These are phyloP conservation scores for Chaenodraco wilsoni DNA, from an alignment of 2,797 vertebrate species.

Conservation along the genomic window DNA sequence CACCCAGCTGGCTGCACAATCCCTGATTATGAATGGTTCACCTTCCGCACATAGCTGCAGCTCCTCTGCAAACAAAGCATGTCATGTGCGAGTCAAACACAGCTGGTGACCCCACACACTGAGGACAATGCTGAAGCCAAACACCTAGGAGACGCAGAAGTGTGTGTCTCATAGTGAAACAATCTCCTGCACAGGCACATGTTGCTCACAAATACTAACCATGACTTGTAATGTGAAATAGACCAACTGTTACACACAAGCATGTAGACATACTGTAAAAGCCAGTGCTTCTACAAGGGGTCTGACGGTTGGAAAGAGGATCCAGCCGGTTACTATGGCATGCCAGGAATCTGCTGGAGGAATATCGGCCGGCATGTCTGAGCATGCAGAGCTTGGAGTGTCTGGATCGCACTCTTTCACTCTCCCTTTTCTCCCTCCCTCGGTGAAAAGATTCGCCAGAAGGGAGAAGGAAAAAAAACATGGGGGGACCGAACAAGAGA, in stretches of 20 bases:
- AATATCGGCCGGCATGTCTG: conserved; percentile 82
- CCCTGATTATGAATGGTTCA: conserved; percentile 53
- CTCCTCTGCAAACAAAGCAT: conserved; percentile 42
- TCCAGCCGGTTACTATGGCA: conserved; percentile 87
- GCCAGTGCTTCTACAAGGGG: conserved; percentile 44
- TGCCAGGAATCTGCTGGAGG: conserved; percentile 84
- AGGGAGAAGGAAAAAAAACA: conserved; percentile 40
- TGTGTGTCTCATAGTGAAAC: conserved; percentile 15
- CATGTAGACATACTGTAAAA: conserved; percentile 27
- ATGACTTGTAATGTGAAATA: conserved; percentile 22
- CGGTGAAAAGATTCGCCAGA: conserved; percentile 51
- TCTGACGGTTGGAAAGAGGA: conserved; percentile 71
- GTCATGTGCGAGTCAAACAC: conserved; percentile 49
- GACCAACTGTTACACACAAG: conserved; percentile 23
- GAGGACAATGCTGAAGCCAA: conserved; percentile 40
- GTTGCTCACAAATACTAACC: background rate
- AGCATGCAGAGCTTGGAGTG: conserved; percentile 73
- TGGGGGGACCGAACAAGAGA: conserved; percentile 37
- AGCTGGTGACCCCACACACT: conserved; percentile 38
- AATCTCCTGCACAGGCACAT: conserved; percentile 2
- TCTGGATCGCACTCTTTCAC: conserved; percentile 64
- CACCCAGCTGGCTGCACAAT: conserved; percentile 28
- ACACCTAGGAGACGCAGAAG: background rate
- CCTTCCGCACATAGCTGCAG: conserved; percentile 39
- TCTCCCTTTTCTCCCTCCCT: conserved; percentile 47